A percentile compares a stretch with the other conserved stretches of the same genome.
These are phyloP conservation scores for Scaptomyza caliginosa DNA, from an alignment of 2,888 invertebrate species.

Conservation along the genomic window DNA sequence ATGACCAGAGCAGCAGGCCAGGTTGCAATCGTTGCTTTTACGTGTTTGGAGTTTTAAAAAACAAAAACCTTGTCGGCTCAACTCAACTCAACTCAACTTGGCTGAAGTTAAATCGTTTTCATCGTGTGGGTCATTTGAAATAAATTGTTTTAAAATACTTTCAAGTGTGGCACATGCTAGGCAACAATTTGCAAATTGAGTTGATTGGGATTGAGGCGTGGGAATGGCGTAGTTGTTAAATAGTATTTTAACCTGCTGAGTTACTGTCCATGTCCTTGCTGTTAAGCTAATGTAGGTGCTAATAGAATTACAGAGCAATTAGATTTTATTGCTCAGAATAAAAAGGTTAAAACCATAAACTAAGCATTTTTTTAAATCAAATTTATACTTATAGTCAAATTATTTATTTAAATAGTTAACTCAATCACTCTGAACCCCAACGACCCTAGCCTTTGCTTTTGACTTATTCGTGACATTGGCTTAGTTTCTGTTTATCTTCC, in stretches of 20 bases:
- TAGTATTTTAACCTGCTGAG: conserved; percentile 9
- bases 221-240: neutral
- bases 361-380: too few relatives aligned
- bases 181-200: conserved; percentile 67
- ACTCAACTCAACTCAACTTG: conserved; percentile 13
- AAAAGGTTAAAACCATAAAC: conserved; percentile 15
- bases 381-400: neutral
- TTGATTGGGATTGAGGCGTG: conserved; percentile 28
- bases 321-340: conserved; percentile 20
- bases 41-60: conserved; percentile 68
- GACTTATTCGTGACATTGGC: conserved; percentile 46
- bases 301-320: conserved; percentile 49
- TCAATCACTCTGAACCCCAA: neutral
- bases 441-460: neutral
- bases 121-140: conserved; percentile 59
- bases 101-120: conserved; percentile 6
- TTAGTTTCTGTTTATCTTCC: conserved; percentile 20
- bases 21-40: conserved; percentile 54
- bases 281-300: conserved; percentile 49
- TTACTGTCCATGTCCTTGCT: conserved; percentile 14
- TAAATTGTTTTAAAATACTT: conserved; percentile 77
- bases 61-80: conserved; percentile 30
- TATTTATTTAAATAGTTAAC: neutral
- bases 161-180: conserved; percentile 51
- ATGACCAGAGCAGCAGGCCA: conserved; percentile 41